phyloP scores from a whole-genome alignment of 2,797 vertebrate genomes.

The Taenioides sp. region DNA sequence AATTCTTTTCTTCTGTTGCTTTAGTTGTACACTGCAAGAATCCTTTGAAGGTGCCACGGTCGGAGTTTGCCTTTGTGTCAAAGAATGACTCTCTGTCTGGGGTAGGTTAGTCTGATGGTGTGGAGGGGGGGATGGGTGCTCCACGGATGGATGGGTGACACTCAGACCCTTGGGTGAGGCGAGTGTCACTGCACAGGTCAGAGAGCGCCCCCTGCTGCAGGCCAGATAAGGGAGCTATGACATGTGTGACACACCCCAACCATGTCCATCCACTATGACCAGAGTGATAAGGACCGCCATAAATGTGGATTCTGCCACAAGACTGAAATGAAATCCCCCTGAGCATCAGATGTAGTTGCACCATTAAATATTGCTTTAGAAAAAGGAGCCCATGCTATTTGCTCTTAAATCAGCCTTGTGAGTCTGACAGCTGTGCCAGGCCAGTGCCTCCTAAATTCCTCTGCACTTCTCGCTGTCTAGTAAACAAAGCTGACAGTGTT shows the following conservation, averaged over 20 bases:
- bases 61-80: constrained; percentile 21
- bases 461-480: not conserved
- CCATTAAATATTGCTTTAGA: not conserved
- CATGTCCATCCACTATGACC: constrained; percentile 47
- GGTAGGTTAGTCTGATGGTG: constrained; percentile 30
- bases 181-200: constrained; percentile 81
- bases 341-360: constrained; percentile 16
- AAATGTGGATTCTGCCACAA: constrained; percentile 74
- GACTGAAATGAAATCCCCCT: constrained; percentile 24
- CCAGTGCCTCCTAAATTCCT: not conserved
- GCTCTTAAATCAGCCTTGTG: not conserved
- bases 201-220: constrained; percentile 71
- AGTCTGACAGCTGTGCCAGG: not conserved
- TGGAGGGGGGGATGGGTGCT: not conserved
- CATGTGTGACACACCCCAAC: constrained; percentile 68
- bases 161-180: constrained; percentile 42
- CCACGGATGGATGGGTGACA: constrained; percentile 39
- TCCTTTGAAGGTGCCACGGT: constrained; percentile 21
- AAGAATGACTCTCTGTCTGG: constrained; percentile 23
- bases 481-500: not conserved
- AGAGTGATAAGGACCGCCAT: constrained; percentile 82
- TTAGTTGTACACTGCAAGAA: constrained; percentile 22
- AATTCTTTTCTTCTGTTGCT: constrained; percentile 16
- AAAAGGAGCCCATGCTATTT: not conserved
- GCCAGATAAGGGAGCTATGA: constrained; percentile 84